Percentiles rank a stretch among this genome's conserved stretches.
Evolutionary conservation across 2,113 vertebrate species (phyloP).

Genomic region (Oophaga pumilio): DNA sequence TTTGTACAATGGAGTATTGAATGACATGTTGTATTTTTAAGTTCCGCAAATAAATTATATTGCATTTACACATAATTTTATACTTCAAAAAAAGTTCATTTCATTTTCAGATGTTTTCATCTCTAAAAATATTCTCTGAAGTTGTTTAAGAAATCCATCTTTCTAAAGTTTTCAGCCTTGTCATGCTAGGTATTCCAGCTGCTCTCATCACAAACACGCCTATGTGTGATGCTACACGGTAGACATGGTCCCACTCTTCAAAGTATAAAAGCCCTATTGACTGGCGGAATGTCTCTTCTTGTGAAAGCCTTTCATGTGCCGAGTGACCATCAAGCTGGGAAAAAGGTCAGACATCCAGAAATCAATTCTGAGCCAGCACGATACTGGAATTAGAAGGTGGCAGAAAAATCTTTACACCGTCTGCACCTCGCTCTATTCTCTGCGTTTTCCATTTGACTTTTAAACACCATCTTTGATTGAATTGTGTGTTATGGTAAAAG

Average conservation of each 20-base stretch:
- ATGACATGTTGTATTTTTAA: background rate
- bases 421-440: background rate
- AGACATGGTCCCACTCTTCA: background rate
- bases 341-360: constrained; percentile 60
- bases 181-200: background rate
- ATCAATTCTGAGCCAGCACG: constrained; percentile 53
- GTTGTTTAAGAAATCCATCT: background rate
- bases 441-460: constrained; percentile 28
- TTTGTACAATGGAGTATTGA: background rate
- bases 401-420: constrained; percentile 22
- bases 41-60: background rate
- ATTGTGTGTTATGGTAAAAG: constrained; percentile 5
- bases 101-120: background rate
- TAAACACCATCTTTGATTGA: constrained; percentile 7
- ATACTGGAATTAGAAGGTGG: constrained; percentile 24
- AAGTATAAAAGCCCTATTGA: background rate
- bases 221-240: background rate
- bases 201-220: background rate
- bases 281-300: constrained; percentile 33
- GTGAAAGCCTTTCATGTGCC: background rate
- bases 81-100: constrained; percentile 20
- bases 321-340: background rate
- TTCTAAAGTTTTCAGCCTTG: background rate
- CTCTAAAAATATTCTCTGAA: constrained; percentile 26
- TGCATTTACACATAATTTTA: background rate